Evolutionary conservation across 2,113 vertebrate species (phyloP), one percentile per base, ranked within the genome.

Genomic region (Sporophila hypoxantha): DNA sequence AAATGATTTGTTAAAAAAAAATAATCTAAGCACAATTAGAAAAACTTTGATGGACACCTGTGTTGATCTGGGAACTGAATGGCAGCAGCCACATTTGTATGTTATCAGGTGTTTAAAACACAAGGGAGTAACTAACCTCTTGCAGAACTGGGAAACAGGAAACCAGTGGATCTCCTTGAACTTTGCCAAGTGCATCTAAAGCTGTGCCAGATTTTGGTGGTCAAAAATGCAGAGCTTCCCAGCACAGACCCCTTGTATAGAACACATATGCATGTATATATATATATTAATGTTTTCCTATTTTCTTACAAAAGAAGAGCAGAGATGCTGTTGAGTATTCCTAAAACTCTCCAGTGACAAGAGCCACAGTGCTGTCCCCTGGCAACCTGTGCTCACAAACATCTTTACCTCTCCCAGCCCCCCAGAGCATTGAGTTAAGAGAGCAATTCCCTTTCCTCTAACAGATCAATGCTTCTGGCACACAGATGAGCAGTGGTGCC

Each of bases 1-100:
- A 88, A 64, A 37, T 71, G 12, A 69, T 70, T 91, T 87, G 64
- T 88, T 88, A 30, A 79, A 85, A 82, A 82, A 76, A 80, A 85
- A n/a, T 34, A 76, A 77, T 62, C 68, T 36, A 77, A 91, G 67
- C 32, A 65, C 41, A 75, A 32, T 61, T 50, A 76, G 37, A 79
- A 67, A 71, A 46, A 89, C 70, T 92, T 76, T 88, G 88, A 94
- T 91, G 81, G 42, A 56, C 79, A 91, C 62, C 47, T 78, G 32
- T 39, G 42, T 69, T 75, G 67, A 59, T 76, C 46, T 21, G 47
- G 68, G 47, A 93, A 67, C 37, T 82, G 84, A 83, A 30, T 50
- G 5, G 10, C 49, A 67, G 86, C 52, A 92, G 60, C 67, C 65
- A 62, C 6, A 36, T 30, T 68, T 60, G 29, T 91, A 82, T 84